Base-by-base conservation (phyloP, 2,888 invertebrate genomes). In the Druceiella hillmani region DNA sequence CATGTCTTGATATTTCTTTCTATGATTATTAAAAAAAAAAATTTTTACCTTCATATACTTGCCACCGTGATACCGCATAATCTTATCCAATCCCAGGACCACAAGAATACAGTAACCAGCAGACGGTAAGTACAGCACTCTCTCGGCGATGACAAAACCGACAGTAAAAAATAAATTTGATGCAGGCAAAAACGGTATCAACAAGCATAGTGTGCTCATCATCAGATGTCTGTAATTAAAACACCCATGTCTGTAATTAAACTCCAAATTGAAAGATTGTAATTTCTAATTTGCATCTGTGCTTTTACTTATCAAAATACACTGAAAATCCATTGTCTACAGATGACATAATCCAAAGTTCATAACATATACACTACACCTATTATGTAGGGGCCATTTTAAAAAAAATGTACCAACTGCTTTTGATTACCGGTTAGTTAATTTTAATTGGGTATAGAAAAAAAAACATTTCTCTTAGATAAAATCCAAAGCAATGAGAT, bases 61-160 rank as follows among this genome's bases (percentile, higher is more conserved):
- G 3, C 12, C 27, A 12, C 14, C 7, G 6, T 22, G n/a, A 2
- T 4, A 6, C 14, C 11, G 9, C 6, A 53, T 31, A 7, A 66
- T 45, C 50, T 61, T 66, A 17, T 55, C 51, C 2, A 82, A 59
- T 14, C 87, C 87, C 36, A 83, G 57, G 9, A 70, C 69, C 28
- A 89, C 54, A 25, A 90, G 59, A 27, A 89, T 60, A 57, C 86
- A 87, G 61, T 80, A 87, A 11, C 91, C 91, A 36, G 82, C 76
- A 34, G 88, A 87, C 4, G 91, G 83, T 45, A 92, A 69, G 57
- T 91, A 87, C 17, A 93, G 64, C 35, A 87, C 81, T 53, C 93
- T 74, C 63, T 93, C 93, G 17, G 92, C 93, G 26, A 93, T 73
- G 2, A 92, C 91, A 70, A 93, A 92, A 1, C 93, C 92, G 17